phyloP scores from a whole-genome alignment of 2,797 vertebrate genomes.

The Denticeps clupeoides region DNA sequence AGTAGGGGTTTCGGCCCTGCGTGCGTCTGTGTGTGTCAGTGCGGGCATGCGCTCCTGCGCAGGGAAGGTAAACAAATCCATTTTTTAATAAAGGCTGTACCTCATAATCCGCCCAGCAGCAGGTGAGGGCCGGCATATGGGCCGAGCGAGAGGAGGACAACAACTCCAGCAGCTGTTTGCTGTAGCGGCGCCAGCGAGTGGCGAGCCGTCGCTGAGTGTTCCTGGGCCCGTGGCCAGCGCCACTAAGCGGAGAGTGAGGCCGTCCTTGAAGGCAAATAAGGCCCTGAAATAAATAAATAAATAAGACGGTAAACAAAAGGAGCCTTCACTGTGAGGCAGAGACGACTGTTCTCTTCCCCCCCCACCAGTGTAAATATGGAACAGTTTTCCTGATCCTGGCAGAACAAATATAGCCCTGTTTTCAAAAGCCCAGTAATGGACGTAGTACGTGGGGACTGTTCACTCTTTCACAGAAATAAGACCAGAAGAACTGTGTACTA shows the following conservation, averaged over 20 bases:
- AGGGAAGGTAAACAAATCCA: constrained; percentile 62
- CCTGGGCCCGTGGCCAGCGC: constrained; percentile 8
- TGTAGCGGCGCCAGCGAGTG: constrained; percentile 15
- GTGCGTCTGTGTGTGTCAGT: not conserved
- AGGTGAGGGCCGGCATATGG: constrained; percentile 65
- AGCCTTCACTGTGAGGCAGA: too few species aligned
- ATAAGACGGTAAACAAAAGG: too few species aligned
- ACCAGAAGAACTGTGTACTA: too few species aligned
- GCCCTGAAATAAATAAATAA: too few species aligned
- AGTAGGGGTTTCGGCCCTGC: too few species aligned
- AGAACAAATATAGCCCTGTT: too few species aligned
- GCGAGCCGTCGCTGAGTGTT: constrained; percentile 8
- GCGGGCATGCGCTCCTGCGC: not conserved
- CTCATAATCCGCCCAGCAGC: constrained; percentile 59
- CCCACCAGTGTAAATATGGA: too few species aligned
- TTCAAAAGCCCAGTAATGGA: too few species aligned
- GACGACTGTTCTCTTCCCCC: too few species aligned
- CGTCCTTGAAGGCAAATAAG: constrained; percentile 18
- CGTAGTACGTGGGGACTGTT: too few species aligned
- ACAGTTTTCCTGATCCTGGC: too few species aligned
- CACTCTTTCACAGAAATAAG: too few species aligned
- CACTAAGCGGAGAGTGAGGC: not conserved
- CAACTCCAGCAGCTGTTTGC: constrained; percentile 26
- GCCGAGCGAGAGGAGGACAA: constrained; percentile 29
- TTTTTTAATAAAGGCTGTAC: constrained; percentile 69